Percentiles rank a stretch among this genome's conserved stretches.
Evolutionary conservation across 2,797 vertebrate genomes (phyloP).

Genomic region (Anguilla pacifica): DNA sequence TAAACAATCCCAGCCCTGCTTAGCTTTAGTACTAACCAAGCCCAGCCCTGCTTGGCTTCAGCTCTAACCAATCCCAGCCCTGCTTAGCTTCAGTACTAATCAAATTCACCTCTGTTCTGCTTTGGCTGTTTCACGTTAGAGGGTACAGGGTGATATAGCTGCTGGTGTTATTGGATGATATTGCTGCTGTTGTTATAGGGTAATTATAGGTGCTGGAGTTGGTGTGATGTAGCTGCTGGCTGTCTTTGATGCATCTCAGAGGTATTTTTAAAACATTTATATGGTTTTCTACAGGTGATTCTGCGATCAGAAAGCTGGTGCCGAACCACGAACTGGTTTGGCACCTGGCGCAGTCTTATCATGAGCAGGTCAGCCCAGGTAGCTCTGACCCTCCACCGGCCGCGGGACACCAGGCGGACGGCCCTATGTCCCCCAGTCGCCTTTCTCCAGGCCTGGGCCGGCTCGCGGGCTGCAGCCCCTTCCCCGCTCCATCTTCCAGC

Average conservation of each 20-base stretch:
- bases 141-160: background rate
- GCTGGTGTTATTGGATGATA: background rate
- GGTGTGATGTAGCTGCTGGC: background rate
- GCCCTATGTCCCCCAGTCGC: slow-evolving; percentile 43
- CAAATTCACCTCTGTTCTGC: background rate
- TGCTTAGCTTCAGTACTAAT: no score
- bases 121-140: background rate
- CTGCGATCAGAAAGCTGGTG: slow-evolving; percentile 79
- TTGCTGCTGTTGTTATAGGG: background rate
- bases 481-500: slow-evolving; percentile 62
- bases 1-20: background rate
- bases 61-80: background rate
- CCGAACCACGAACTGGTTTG: slow-evolving; percentile 88
- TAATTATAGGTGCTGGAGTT: background rate
- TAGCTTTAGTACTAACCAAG: no score
- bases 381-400: slow-evolving; percentile 52
- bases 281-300: slow-evolving; percentile 75
- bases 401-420: slow-evolving; percentile 55
- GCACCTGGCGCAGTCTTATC: slow-evolving; percentile 83
- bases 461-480: slow-evolving; percentile 56
- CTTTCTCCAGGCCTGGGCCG: slow-evolving; percentile 59
- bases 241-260: background rate
- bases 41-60: no score
- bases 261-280: background rate
- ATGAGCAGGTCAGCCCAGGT: slow-evolving; percentile 77